phyloP scores from a whole-genome alignment of 2,113 vertebrate genomes.

The Rattus rattus region DNA sequence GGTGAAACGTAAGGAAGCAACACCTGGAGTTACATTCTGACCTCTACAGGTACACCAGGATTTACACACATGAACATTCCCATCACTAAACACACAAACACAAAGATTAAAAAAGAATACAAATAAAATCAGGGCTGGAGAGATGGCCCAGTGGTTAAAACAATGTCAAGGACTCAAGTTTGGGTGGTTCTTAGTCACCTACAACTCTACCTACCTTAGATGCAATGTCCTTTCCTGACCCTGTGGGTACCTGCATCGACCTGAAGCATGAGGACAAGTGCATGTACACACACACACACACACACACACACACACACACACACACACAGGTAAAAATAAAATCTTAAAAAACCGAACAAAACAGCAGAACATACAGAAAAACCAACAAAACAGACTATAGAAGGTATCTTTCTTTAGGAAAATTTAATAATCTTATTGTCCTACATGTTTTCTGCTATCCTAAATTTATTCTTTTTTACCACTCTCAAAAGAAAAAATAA shows the following conservation, averaged over 20 bases:
- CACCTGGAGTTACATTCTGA: background rate
- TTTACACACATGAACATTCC: background rate
- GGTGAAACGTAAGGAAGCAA: background rate
- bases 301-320: too few relatives aligned
- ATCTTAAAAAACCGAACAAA: background rate
- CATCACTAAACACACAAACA: background rate
- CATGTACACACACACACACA: background rate
- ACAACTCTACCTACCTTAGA: background rate
- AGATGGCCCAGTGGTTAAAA: background rate
- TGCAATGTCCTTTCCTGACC: background rate
- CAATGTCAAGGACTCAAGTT: background rate
- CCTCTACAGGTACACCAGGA: background rate
- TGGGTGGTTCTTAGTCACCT: background rate
- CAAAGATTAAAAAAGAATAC: background rate
- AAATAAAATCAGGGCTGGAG: background rate
- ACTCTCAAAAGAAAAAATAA: background rate
- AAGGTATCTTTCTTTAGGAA: slow-evolving; percentile 1
- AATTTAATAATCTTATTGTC: slow-evolving; percentile 38
- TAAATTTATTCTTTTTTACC: background rate
- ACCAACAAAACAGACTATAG: background rate
- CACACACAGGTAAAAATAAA: background rate
- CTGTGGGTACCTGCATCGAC: background rate
- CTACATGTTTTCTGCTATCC: background rate
- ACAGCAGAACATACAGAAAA: background rate
- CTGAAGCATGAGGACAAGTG: too few relatives aligned